phyloP scores from a whole-genome alignment of 2,888 invertebrate species.

The Molanna angustata region DNA sequence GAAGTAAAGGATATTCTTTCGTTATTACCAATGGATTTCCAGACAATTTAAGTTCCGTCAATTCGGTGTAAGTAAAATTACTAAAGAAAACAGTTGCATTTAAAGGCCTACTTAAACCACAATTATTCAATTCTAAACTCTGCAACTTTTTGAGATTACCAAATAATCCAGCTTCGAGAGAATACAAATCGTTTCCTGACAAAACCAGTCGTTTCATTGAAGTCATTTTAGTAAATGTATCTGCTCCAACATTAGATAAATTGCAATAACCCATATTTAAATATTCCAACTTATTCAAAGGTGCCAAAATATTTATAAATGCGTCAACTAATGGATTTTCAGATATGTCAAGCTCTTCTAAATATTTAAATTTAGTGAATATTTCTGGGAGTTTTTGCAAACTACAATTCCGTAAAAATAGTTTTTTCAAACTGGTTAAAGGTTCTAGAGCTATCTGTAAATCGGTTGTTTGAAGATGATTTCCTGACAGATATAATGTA shows the following conservation, averaged over 20 bases:
- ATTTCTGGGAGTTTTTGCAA: constrained; percentile 63
- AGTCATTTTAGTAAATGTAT: constrained; percentile 67
- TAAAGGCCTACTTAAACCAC: constrained; percentile 61
- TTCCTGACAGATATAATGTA: constrained; percentile 64
- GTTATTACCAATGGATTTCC: constrained; percentile 66
- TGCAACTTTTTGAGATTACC: constrained; percentile 64
- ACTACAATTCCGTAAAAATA: constrained; percentile 66
- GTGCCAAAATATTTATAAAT: constrained; percentile 62
- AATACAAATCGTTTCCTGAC: constrained; percentile 66
- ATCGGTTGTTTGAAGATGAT: constrained; percentile 66
- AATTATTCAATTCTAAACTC: constrained; percentile 66
- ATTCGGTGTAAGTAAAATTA: constrained; percentile 59
- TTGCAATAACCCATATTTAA: constrained; percentile 73
- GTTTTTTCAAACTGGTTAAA: constrained; percentile 60
- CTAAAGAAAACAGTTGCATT: constrained; percentile 67
- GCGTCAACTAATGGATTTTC: constrained; percentile 67
- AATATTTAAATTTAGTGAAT: constrained; percentile 62
- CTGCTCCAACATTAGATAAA: constrained; percentile 61
- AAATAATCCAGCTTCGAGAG: constrained; percentile 64
- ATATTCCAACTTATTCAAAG: constrained; percentile 63
- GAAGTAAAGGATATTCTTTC: constrained; percentile 57
- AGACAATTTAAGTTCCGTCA: constrained; percentile 64
- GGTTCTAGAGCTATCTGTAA: constrained; percentile 64
- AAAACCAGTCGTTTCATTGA: constrained; percentile 63
- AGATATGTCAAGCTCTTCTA: constrained; percentile 67